Conservation (phyloP, 1,140 invertebrate species). For the Aphis gossypii region DNA sequence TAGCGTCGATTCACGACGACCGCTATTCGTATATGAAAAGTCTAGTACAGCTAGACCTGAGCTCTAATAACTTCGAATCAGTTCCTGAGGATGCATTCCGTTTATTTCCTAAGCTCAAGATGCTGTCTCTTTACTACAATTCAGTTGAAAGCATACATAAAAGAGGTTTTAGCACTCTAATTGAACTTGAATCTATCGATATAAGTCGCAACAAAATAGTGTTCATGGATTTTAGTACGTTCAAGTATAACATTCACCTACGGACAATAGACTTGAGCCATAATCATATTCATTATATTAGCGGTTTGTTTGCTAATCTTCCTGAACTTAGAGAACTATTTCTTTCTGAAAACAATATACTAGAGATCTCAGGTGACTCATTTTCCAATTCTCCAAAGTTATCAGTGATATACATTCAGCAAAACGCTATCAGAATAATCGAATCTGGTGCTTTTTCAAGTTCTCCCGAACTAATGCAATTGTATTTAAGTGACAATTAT, state of each 20-base stretch:
- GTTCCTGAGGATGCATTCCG: slow-evolving; percentile 79
- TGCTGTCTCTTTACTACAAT: slow-evolving; percentile 84
- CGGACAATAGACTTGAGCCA: slow-evolving; percentile 85
- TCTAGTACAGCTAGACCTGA: slow-evolving; percentile 81
- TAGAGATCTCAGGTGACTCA: slow-evolving; percentile 81
- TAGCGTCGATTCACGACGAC: slow-evolving; percentile 74
- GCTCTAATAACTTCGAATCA: slow-evolving; percentile 82
- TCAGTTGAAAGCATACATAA: slow-evolving; percentile 79
- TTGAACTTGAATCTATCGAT: slow-evolving; percentile 81
- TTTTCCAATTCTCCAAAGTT: slow-evolving; percentile 80
- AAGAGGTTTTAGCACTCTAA: slow-evolving; percentile 76
- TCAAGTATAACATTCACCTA: slow-evolving; percentile 77
- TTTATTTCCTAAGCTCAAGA: slow-evolving; percentile 79
- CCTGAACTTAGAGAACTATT: slow-evolving; percentile 80
- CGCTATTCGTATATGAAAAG: slow-evolving; percentile 74
- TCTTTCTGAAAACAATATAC: slow-evolving; percentile 88
- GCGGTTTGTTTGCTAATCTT: slow-evolving; percentile 80
- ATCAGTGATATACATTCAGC: slow-evolving; percentile 84
- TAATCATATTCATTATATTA: slow-evolving; percentile 86
- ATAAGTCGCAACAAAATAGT: slow-evolving; percentile 87
- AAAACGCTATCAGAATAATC: slow-evolving; percentile 82
- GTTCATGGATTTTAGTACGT: slow-evolving; percentile 74
- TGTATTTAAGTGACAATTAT: slow-evolving; percentile 87
- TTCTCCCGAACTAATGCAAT: slow-evolving; percentile 77
- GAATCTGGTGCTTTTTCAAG: slow-evolving; percentile 77